A percentile compares a stretch with the other conserved stretches of the same genome.
Evolutionary conservation across 2,888 invertebrate species (phyloP).

Genomic region (Aspidiotus rigidus): DNA sequence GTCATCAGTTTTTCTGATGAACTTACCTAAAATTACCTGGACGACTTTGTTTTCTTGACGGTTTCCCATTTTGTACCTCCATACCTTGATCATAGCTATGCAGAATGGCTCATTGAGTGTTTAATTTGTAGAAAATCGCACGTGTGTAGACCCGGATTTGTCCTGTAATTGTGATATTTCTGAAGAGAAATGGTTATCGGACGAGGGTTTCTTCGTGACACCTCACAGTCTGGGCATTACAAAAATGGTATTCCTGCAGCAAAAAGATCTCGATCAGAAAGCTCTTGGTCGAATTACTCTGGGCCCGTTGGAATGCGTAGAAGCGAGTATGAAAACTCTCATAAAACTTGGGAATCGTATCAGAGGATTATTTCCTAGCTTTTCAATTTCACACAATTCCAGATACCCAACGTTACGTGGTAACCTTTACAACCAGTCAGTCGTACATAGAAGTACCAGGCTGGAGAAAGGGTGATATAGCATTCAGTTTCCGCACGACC

Average conservation of each 20-base stretch:
- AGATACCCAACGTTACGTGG: slow-evolving; percentile 87
- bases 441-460: slow-evolving; percentile 88
- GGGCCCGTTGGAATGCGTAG: slow-evolving; percentile 85
- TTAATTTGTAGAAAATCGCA: slow-evolving; percentile 55
- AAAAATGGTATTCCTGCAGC: slow-evolving; percentile 82
- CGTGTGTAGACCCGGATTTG: slow-evolving; percentile 69
- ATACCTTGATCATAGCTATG: too few species aligned
- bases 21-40: too few species aligned
- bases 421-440: slow-evolving; percentile 85
- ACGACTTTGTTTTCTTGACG: too few species aligned
- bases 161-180: slow-evolving; percentile 87
- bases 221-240: slow-evolving; percentile 74
- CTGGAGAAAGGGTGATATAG: slow-evolving; percentile 85
- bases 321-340: slow-evolving; percentile 63
- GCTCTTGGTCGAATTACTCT: slow-evolving; percentile 79
- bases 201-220: slow-evolving; percentile 74
- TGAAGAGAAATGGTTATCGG: slow-evolving; percentile 78
- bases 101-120: neutral
- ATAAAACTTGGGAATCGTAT: too few species aligned
- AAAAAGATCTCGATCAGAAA: slow-evolving; percentile 68
- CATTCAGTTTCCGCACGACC: slow-evolving; percentile 86
- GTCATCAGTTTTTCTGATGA: too few species aligned
- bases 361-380: too few species aligned
- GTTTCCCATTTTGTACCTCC: too few species aligned
- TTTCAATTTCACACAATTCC: slow-evolving; percentile 39